Evolutionary conservation across 2,113 vertebrate species (phyloP).

Genomic region (Lontra canadensis): DNA sequence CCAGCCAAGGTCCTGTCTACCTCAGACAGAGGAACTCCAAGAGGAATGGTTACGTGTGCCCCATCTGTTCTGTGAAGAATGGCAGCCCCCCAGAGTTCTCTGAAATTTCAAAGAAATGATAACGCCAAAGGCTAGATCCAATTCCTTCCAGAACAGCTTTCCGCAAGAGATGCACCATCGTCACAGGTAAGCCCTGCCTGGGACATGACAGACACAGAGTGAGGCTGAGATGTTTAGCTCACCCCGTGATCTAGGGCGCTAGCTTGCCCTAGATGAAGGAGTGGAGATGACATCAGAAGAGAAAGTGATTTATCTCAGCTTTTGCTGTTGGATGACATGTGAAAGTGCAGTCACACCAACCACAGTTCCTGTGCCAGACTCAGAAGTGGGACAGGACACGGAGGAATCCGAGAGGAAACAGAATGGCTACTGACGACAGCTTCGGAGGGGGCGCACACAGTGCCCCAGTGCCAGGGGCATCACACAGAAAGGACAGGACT

Average conservation of each 20-base stretch:
- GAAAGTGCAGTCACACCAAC: neutral
- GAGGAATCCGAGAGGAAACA: neutral
- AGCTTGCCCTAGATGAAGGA: neutral
- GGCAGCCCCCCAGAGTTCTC: neutral
- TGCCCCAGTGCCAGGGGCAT: neutral
- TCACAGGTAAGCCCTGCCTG: neutral
- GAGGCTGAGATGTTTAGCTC: neutral
- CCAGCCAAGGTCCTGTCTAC: neutral
- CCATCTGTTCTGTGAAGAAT: neutral
- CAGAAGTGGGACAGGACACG: neutral
- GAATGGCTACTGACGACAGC: neutral
- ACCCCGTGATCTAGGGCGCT: too few species aligned
- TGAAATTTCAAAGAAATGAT: neutral
- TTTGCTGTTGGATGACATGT: neutral
- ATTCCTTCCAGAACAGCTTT: neutral
- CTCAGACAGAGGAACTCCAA: neutral
- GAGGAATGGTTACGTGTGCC: neutral
- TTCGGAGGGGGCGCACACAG: neutral
- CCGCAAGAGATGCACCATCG: too few species aligned
- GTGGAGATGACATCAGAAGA: neutral
- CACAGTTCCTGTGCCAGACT: neutral
- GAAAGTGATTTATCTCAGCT: neutral
- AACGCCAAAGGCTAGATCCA: neutral
- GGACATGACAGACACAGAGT: neutral
- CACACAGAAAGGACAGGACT: accelerated